phyloP scores from a whole-genome alignment of 1,140 invertebrate species.

The Drosophila parvula region DNA sequence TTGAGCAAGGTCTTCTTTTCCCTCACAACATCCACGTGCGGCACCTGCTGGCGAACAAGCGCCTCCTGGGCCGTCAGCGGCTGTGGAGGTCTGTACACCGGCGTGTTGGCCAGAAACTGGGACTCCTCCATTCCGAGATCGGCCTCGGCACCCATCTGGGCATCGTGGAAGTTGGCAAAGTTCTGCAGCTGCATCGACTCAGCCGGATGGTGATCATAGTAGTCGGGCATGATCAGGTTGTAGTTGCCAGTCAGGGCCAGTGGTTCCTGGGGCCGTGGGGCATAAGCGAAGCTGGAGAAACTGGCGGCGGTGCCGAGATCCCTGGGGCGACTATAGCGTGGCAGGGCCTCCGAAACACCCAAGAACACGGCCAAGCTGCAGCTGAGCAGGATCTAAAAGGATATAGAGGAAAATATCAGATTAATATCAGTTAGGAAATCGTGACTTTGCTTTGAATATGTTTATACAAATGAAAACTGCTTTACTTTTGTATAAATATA shows the following conservation, averaged over 20 bases:
- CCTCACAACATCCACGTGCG: slow-evolving; percentile 47
- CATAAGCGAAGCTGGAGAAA: slow-evolving; percentile 51
- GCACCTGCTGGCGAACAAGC: slow-evolving; percentile 51
- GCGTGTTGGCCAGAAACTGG: slow-evolving; percentile 58
- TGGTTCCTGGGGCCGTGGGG: slow-evolving; percentile 56
- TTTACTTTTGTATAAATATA: neutral
- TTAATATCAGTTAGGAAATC: too few species aligned
- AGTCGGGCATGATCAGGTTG: slow-evolving; percentile 78
- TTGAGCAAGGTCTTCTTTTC: slow-evolving; percentile 62
- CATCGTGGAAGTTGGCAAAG: slow-evolving; percentile 70
- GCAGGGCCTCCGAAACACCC: slow-evolving; percentile 35
- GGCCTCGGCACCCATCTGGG: slow-evolving; percentile 49
- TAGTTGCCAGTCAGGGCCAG: slow-evolving; percentile 63
- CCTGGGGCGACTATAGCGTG: slow-evolving; percentile 54
- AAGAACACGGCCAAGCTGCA: slow-evolving; percentile 36
- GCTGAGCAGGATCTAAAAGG: slow-evolving; percentile 1
- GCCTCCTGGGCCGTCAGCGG: slow-evolving; percentile 55
- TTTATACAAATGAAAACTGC: neutral
- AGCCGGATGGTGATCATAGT: slow-evolving; percentile 73
- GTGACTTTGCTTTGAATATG: too few species aligned
- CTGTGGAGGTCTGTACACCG: slow-evolving; percentile 56
- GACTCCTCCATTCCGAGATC: slow-evolving; percentile 78
- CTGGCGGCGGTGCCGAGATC: slow-evolving; percentile 48
- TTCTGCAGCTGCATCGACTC: slow-evolving; percentile 79
- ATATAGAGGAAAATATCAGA: neutral